Evolutionary conservation across 2,113 vertebrate species (phyloP), one percentile per base, ranked within the genome.

Genomic region (Neolamprologus sp.): DNA sequence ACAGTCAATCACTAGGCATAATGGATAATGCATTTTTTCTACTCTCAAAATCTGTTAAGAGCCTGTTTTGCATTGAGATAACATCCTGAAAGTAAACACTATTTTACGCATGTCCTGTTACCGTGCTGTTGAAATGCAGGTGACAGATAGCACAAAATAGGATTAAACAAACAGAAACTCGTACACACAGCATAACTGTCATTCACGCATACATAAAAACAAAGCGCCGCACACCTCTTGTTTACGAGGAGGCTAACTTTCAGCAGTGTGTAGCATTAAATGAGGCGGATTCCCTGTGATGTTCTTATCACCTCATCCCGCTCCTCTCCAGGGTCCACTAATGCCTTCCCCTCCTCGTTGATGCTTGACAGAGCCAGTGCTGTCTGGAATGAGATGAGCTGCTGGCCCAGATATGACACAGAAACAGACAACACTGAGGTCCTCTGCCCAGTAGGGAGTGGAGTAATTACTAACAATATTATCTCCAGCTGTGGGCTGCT

Each of bases 391-490:
- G 91, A 94, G 91, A 93, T 91, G 91, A 92, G 88, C 89, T 80
- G 78, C 88, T 91, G 92, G 92, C 93, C 91, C 91, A 93, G 93
- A 96, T 93, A 92, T 92, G 93, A 93, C 92, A 90, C 90, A 88
- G 71, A 85, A 94, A 91, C 90, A 90, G 91, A 90, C 91, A 93
- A 90, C 89, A 71, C 73, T 79, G 85, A 93, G 90, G 93, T 94
- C 91, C 85, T 89, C 87, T 89, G 93, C 91, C 93, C 94, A 94
- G 92, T 86, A 89, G 92, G 86, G 88, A 92, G 86, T 58, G 84
- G 83, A 93, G 94, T 94, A 95, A 96, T 95, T 95, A 95, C 92
- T 83, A 85, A 89, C 89, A 92, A 91, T 91, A 92, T 94, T 93
- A 94, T 94, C 93, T 94, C 92, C 95, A 94, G 94, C 93, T 94